Conservation (phyloP, 2,113 vertebrate species). For the Elachura formosa region DNA sequence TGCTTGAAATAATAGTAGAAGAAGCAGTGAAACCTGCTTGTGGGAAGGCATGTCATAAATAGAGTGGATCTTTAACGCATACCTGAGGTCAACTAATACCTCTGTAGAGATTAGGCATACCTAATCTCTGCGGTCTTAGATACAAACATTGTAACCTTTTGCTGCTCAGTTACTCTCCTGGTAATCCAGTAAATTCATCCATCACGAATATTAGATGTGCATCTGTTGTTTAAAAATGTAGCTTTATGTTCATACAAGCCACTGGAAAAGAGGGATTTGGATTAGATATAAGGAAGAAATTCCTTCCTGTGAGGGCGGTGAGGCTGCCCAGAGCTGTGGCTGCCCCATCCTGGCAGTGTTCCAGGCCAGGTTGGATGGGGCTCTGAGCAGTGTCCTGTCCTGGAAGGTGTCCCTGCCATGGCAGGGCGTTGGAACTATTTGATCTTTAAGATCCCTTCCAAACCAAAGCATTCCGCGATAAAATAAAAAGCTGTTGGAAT, state of each 20-base stretch:
- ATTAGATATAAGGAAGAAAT: background rate
- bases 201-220: background rate
- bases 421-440: rapidly evolving
- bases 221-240: background rate
- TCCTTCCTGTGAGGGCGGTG: background rate
- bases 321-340: background rate
- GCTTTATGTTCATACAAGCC: background rate
- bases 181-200: background rate
- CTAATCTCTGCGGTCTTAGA: background rate
- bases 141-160: rapidly evolving
- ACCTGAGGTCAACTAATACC: background rate
- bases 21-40: background rate
- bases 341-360: background rate
- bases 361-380: background rate
- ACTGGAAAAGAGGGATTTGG: background rate
- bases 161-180: background rate
- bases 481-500: background rate
- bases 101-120: background rate
- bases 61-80: background rate
- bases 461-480: background rate
- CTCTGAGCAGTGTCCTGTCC: rapidly evolving
- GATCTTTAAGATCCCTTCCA: background rate
- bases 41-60: background rate
- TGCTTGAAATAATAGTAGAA: background rate
- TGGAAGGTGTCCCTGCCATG: background rate